Evolutionary conservation across 2,888 invertebrate genomes (phyloP), one percentile per base, ranked within the genome.

Genomic region (Malachius bipustulatus): DNA sequence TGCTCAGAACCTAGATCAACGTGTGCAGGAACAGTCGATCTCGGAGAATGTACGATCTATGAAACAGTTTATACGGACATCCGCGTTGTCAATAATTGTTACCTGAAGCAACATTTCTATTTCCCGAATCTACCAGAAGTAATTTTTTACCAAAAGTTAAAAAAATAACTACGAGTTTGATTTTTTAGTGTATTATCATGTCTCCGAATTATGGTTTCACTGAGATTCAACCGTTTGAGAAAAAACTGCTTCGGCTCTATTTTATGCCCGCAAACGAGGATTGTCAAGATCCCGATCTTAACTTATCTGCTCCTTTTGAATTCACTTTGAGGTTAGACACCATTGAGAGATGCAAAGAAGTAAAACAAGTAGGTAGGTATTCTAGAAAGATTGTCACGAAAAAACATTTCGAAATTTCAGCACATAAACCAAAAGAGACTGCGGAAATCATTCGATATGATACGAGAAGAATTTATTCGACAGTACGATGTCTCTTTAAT

Each of bases 51-150:
- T 19, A 8, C 24, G 6, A 19, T 19, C 6, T n/a, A 19, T 19
- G 24, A 19, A 19, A 19, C 24, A 19, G 24, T n/a, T 19, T 19
- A 19, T 19, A 19, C 6, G 24, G 24, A 19, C n/a, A 19, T 19
- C n/a, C 6, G n/a, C 6, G n/a, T 19, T 8, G 24, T 19, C 6
- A 19, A 19, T 19, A 19, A 19, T 19, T 19, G 24, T 19, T 19
- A 6, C n/a, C 6, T n/a, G 6, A 6, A 8, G 6, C 24, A 19
- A n/a, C 24, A 19, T 19, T 19, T 8, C n/a, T 19, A n/a, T 19
- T 19, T 19, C n/a, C 6, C n/a, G 6, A n/a, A 19, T 19, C n/a
- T 19, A 19, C 24, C 24, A 19, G 24, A 19, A n/a, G 24, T 19
- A n/a, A 19, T 6, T 19, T 19, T 6, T 19, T 19, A 19, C 6